Evolutionary conservation across 2,888 invertebrate genomes (phyloP), one percentile per base, ranked within the genome.

Genomic region (Drosophila affinis): DNA sequence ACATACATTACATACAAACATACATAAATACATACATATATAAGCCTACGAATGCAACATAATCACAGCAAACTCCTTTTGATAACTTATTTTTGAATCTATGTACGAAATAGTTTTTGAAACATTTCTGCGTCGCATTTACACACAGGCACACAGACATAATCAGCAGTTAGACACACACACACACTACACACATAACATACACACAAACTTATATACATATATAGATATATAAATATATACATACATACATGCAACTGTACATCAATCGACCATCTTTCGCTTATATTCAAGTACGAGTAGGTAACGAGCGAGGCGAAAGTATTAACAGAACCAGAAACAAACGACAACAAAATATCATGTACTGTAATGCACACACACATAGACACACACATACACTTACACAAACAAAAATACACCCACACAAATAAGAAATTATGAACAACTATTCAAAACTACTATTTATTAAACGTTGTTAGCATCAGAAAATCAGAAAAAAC

Each of bases 381-480:
- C 27, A 39, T 44, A 58, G 48, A 61, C 10, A 54, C 44, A 65
- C 53, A 54, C 34, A 48, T 10, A 67, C 44, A 48, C 27, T 77
- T 39, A 64, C 72, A 86, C 64, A 78, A 68, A 70, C 57, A 78
- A 70, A 76, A 67, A 82, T 4, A 24, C 24, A 24, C 24, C 24
- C 24, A 24, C 72, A 83, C 69, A 86, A 73, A 77, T 78, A 81
- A 77, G 48, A 69, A 72, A 64, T 81, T 77, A 79, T 88, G 81
- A 84, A 68, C 72, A 84, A 83, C 57, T 62, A 72, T 72, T 60
- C 64, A 67, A 72, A 61, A 78, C 72, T 89, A 89, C 89, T 87
- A 84, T 86, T 87, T 86, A 88, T 87, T 87, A 88, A 87, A 87
- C 89, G 89, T 89, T 89, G 89, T 88, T 87, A 89, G 84, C 89